Conservation (phyloP, 2,797 vertebrate genomes). For the Platalea minor region DNA sequence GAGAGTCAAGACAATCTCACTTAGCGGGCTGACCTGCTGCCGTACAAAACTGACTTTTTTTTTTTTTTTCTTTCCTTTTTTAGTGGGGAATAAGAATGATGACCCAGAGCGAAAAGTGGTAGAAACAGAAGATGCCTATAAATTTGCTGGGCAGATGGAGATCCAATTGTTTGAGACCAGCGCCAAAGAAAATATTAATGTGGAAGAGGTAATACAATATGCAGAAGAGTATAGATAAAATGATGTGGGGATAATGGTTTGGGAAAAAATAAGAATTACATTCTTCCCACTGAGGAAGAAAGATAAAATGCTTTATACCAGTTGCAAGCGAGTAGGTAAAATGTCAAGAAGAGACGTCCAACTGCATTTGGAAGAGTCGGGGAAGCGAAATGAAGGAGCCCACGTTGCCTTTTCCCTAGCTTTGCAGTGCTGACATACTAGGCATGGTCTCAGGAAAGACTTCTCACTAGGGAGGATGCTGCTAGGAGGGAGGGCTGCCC, state of each 20-base stretch:
- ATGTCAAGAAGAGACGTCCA: background rate
- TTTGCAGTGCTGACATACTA: background rate
- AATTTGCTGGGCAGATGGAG: slow-evolving; percentile 98
- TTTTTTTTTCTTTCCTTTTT: background rate
- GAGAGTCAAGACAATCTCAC: background rate
- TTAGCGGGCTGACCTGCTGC: background rate
- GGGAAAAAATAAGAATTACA: background rate
- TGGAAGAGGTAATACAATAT: slow-evolving; percentile 87
- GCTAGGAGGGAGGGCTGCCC: background rate
- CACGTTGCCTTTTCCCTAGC: background rate
- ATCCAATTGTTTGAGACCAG: slow-evolving; percentile 98
- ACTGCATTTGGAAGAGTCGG: background rate
- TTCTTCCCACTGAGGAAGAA: background rate
- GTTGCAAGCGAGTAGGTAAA: background rate
- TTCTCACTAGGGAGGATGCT: background rate
- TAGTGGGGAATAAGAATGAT: slow-evolving; percentile 98
- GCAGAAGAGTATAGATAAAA: background rate
- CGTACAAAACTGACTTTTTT: background rate
- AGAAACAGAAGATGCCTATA: slow-evolving; percentile 96
- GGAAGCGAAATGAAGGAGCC: background rate
- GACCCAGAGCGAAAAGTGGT: slow-evolving; percentile 97
- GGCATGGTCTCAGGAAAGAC: background rate
- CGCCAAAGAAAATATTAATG: slow-evolving; percentile 97
- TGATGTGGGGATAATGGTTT: background rate
- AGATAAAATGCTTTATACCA: background rate